A percentile compares a stretch with the other conserved stretches of the same genome.
Evolutionary conservation across 23 tunicate genomes (phyloP).

Genomic region (Oikopleura vanhoeffeni): DNA sequence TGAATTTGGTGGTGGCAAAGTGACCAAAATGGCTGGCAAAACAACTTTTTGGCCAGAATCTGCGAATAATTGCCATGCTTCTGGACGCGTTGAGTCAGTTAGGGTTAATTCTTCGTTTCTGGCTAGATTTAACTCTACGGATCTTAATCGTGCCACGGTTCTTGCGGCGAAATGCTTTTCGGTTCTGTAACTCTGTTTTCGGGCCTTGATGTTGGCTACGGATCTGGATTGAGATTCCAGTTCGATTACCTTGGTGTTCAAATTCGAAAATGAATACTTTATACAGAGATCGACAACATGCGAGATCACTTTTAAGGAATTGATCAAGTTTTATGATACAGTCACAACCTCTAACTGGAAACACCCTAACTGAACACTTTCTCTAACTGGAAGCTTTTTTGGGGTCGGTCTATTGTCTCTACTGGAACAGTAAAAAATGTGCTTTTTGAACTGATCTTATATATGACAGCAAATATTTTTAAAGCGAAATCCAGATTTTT

Average conservation of each 20-base stretch:
- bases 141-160: neutral
- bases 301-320: no score
- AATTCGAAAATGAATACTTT: neutral
- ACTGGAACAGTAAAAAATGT: no score
- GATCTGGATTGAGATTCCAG: neutral
- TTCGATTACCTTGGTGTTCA: neutral
- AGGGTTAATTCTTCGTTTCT: neutral
- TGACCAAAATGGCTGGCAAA: neutral
- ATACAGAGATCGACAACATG: no score
- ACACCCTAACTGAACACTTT: no score
- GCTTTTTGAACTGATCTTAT: no score
- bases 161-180: conserved; percentile 8
- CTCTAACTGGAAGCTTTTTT: no score
- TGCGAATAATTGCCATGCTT: neutral
- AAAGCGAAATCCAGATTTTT: no score
- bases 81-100: neutral
- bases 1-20: neutral
- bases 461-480: no score
- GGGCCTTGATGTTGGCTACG: neutral
- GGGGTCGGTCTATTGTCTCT: no score
- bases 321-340: no score
- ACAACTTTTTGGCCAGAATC: neutral
- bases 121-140: neutral
- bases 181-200: neutral
- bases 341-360: no score